A percentile compares a stretch with the other conserved stretches of the same genome.
Conservation (phyloP, 1,140 invertebrate species). For the Parasteatoda tepidariorum region DNA sequence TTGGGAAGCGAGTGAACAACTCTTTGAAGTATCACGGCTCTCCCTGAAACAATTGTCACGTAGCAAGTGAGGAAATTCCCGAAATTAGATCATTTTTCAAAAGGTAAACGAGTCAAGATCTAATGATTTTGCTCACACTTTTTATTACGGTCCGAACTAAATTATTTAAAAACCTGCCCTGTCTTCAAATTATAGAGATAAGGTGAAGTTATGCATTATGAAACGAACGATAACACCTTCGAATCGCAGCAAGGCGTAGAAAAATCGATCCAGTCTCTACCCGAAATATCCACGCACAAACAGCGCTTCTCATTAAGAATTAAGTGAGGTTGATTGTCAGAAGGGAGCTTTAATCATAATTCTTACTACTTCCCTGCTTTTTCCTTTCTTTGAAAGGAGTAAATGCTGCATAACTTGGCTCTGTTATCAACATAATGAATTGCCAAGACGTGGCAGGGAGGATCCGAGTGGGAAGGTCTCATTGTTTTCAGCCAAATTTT, state of each 20-base stretch:
- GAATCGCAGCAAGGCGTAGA: background rate
- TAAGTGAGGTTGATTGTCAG: slow-evolving; percentile 34
- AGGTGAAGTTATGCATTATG: slow-evolving; percentile 18
- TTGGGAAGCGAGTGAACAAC: no score
- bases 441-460: background rate
- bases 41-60: no score
- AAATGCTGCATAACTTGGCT: background rate
- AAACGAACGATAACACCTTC: slow-evolving; percentile 2
- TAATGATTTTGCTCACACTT: no score
- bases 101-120: no score
- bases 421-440: background rate
- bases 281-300: background rate
- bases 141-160: no score
- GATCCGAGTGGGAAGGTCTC: background rate
- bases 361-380: no score
- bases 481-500: background rate
- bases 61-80: no score
- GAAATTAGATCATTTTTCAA: no score
- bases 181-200: background rate
- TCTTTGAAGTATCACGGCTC: no score
- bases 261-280: slow-evolving; percentile 9
- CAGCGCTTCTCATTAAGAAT: slow-evolving; percentile 49
- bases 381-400: slow-evolving; percentile 3
- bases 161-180: slow-evolving; percentile 22
- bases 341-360: slow-evolving; percentile 30